Percentiles rank a stretch among this genome's conserved stretches.
Conservation (phyloP, 2,888 invertebrate genomes). For the Athalia rosae region DNA sequence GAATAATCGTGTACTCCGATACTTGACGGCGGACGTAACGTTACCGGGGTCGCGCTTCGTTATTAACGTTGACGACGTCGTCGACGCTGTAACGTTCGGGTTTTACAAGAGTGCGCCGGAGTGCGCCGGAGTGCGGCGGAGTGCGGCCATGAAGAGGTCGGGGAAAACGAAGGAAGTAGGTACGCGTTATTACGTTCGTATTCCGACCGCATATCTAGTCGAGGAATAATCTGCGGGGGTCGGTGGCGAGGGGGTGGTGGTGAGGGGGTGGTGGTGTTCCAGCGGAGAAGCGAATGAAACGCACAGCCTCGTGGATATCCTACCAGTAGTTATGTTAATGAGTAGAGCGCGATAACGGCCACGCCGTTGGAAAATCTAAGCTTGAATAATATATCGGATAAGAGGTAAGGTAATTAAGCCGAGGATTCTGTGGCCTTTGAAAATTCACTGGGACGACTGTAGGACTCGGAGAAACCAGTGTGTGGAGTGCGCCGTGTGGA, state of each 20-base stretch:
- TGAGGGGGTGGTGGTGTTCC: background rate
- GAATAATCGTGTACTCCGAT: too few species aligned
- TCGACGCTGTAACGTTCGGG: too few species aligned
- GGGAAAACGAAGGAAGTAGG: too few species aligned
- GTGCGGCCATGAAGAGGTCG: too few species aligned
- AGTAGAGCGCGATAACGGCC: slow-evolving; percentile 35
- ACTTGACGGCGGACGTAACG: too few species aligned
- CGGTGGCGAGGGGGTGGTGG: background rate
- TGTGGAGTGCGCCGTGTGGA: background rate
- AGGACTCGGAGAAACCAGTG: slow-evolving; percentile 19
- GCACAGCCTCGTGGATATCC: slow-evolving; percentile 6
- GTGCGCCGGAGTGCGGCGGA: too few species aligned
- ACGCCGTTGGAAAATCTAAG: slow-evolving; percentile 31
- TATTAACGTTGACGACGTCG: too few species aligned
- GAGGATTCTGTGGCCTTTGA: slow-evolving; percentile 15
- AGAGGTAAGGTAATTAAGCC: slow-evolving; percentile 33
- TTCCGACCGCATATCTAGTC: slow-evolving; percentile 23
- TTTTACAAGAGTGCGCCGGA: too few species aligned
- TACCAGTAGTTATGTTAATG: slow-evolving; percentile 34
- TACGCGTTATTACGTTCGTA: background rate
- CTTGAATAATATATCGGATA: slow-evolving; percentile 41
- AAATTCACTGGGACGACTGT: slow-evolving; percentile 18
- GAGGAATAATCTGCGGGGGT: slow-evolving; percentile 43
- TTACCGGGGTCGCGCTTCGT: too few species aligned
- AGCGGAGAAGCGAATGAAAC: slow-evolving; percentile 7